Percentiles rank a stretch among this genome's conserved stretches.
These are phyloP conservation scores for Takifugu rubripes DNA, from an alignment of 2,797 vertebrate genomes.

Conservation along the genomic window DNA sequence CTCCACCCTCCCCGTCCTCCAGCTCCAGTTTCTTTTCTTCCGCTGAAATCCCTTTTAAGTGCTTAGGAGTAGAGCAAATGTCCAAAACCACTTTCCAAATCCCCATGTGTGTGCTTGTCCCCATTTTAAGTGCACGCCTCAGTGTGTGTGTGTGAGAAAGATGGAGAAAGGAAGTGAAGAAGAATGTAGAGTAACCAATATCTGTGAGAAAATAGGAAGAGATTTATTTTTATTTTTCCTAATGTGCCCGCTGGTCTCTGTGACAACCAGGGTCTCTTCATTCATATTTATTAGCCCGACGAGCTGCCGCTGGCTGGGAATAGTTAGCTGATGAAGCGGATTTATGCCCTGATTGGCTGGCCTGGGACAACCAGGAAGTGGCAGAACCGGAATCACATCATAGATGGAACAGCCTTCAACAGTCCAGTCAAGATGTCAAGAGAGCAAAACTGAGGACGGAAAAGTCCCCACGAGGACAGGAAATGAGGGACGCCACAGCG, in stretches of 20 bases:
- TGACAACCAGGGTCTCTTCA: slow-evolving; percentile 26
- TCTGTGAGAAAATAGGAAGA: slow-evolving; percentile 54
- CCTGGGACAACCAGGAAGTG: slow-evolving; percentile 43
- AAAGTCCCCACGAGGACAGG: too few species aligned
- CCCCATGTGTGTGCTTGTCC: slow-evolving; percentile 60
- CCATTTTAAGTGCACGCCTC: slow-evolving; percentile 48
- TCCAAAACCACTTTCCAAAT: slow-evolving; percentile 63
- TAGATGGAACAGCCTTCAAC: too few species aligned
- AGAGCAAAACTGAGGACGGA: too few species aligned
- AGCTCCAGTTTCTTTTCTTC: slow-evolving; percentile 41
- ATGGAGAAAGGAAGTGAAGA: slow-evolving; percentile 16
- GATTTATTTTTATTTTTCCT: slow-evolving; percentile 12
- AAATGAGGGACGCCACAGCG: too few species aligned
- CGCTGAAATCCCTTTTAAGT: slow-evolving; percentile 55
- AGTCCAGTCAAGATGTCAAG: too few species aligned
- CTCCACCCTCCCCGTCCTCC: slow-evolving; percentile 36
- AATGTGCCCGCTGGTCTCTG: slow-evolving; percentile 23
- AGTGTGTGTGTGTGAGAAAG: slow-evolving; percentile 3
- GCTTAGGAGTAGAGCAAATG: slow-evolving; percentile 57
- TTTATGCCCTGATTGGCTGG: slow-evolving; percentile 44
- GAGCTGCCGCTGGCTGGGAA: slow-evolving; percentile 28
- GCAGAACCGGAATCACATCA: not conserved
- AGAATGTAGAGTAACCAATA: slow-evolving; percentile 32
- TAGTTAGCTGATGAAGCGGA: slow-evolving; percentile 49
- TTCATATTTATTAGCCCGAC: slow-evolving; percentile 46